Evolutionary conservation across 2,888 invertebrate species (phyloP), one percentile per base, ranked within the genome.

Genomic region (Ceramica pisi): DNA sequence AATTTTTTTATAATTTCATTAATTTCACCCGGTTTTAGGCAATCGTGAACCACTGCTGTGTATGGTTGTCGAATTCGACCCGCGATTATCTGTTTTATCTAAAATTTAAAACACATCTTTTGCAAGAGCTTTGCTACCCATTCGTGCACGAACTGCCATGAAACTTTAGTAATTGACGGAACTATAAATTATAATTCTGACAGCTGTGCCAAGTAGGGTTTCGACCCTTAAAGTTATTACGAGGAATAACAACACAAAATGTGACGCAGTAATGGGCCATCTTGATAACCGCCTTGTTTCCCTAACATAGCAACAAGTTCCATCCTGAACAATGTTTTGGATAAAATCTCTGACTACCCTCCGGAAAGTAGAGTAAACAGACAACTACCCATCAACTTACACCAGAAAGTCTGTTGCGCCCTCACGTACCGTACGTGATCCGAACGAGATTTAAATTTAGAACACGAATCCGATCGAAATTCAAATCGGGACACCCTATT

Each of bases 381-480:
- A 81, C 83, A 71, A 77, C 26, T 85, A 76, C 83, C 77, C 62
- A 26, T 67, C 31, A 77, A 83, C 79, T 77, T 79, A 69, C 78
- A 81, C 53, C 55, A 71, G 71, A 70, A 79, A 69, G 77, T 66
- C 79, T 67, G 81, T 85, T 67, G 75, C 81, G 71, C 74, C 77
- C 79, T 76, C 86, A 84, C 85, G 82, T 84, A 41, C 68, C 66
- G 82, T 79, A 86, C 86, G 85, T 84, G 85, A 82, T 86, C 78
- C 79, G 76, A 80, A 82, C 82, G 38, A 81, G 78, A 85, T 85
- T 85, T 86, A 86, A 85, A 85, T 85, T 84, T 82, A 78, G 85
- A 85, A 85, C 85, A 86, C 68, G 78, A 75, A 82, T 86, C 78
- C 81, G 81, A 82, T 85, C 84, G 85, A 84, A 84, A 85, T 85